Evolutionary conservation across 2,113 vertebrate genomes (phyloP).

Genomic region (Heterotilapia buettikoferi): DNA sequence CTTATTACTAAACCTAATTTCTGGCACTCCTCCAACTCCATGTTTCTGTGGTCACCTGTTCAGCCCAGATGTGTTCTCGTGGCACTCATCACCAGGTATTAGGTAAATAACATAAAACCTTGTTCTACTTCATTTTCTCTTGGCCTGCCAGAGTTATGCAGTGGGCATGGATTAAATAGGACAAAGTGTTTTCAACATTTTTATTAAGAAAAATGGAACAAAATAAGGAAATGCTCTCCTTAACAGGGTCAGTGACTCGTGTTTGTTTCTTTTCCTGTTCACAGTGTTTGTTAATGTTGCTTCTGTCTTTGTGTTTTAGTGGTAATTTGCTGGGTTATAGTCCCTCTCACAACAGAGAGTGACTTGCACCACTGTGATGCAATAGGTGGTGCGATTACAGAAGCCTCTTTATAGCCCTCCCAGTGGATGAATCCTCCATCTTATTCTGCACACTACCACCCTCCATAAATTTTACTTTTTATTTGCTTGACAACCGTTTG

Average conservation of each 20-base stretch:
- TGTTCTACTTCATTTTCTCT: constrained; percentile 5
- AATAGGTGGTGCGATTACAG: constrained; percentile 66
- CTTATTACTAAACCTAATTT: neutral
- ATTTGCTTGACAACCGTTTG: constrained; percentile 71
- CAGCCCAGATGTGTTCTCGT: neutral
- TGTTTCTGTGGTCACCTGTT: neutral
- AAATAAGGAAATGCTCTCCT: constrained; percentile 21
- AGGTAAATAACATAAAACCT: neutral
- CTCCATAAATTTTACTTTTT: constrained; percentile 72
- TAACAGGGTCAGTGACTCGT: constrained; percentile 31
- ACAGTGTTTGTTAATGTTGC: constrained; percentile 40
- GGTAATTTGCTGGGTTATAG: constrained; percentile 58
- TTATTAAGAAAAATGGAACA: constrained; percentile 21
- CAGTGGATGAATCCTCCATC: constrained; percentile 39
- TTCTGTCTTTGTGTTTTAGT: constrained; percentile 61
- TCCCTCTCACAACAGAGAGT: constrained; percentile 45
- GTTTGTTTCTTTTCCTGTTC: constrained; percentile 42
- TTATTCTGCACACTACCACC: constrained; percentile 42
- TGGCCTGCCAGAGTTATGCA: neutral
- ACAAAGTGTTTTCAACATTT: neutral
- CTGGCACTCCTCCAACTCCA: neutral
- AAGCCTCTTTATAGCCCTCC: constrained; percentile 59
- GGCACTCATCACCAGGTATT: neutral
- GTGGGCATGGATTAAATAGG: neutral
- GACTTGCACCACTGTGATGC: constrained; percentile 60